These are phyloP conservation scores for Zeugodacus cucurbitae DNA, from an alignment of 1,140 invertebrate species.

Conservation along the genomic window DNA sequence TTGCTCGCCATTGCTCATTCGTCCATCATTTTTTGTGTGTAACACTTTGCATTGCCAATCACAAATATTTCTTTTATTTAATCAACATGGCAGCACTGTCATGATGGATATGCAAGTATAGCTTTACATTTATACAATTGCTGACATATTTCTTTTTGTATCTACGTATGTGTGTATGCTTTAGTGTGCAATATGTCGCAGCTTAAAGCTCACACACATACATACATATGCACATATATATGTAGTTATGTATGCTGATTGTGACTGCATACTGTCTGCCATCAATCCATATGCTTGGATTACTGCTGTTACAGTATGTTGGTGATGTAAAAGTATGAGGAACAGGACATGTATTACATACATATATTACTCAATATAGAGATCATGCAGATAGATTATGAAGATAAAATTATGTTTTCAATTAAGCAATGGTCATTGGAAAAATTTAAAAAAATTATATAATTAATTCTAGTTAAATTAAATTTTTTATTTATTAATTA, in stretches of 20 bases:
- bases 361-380: no score
- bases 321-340: not conserved
- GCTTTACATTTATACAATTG: not conserved
- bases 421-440: no score
- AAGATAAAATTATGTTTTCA: no score
- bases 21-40: not conserved
- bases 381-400: no score
- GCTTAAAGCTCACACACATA: not conserved
- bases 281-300: not conserved
- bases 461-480: no score
- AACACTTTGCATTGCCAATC: not conserved
- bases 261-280: not conserved
- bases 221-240: not conserved
- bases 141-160: not conserved
- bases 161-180: not conserved
- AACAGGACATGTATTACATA: not conserved
- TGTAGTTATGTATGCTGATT: not conserved
- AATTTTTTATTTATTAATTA: no score
- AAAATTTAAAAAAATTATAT: no score
- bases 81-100: not conserved
- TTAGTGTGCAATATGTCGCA: not conserved
- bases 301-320: not conserved
- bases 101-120: not conserved
- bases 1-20: not conserved
- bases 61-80: slow-evolving; percentile 12